Conservation (phyloP, 2,888 invertebrate species). For the Osedax fenrisi region DNA sequence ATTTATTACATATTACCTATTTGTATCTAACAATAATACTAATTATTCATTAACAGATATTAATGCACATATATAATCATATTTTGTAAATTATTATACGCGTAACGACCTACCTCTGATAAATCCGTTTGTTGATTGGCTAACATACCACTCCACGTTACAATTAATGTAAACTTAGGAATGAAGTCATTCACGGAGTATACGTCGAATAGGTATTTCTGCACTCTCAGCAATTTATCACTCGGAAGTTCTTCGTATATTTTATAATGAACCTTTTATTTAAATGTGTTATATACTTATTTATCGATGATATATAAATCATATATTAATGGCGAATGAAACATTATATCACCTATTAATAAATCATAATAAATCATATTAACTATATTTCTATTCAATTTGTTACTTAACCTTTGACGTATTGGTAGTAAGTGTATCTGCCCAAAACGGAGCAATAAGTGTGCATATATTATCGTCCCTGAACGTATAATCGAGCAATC, state of each 20-base stretch:
- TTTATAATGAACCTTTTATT: background rate
- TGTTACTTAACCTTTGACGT: background rate
- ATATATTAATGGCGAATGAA: too few species aligned
- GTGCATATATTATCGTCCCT: background rate
- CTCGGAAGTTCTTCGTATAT: background rate
- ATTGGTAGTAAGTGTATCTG: slow-evolving; percentile 11
- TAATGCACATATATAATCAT: too few species aligned
- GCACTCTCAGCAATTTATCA: background rate
- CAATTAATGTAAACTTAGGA: slow-evolving; percentile 26
- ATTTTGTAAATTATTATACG: too few species aligned
- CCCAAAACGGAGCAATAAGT: slow-evolving; percentile 28
- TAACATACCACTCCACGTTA: slow-evolving; percentile 29
- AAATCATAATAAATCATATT: too few species aligned
- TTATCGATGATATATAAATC: too few species aligned
- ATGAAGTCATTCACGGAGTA: background rate
- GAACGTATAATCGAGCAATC: background rate
- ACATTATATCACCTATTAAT: too few species aligned
- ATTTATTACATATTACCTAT: too few species aligned
- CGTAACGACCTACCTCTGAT: too few species aligned
- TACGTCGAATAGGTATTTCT: background rate
- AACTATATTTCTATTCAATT: too few species aligned
- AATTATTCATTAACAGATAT: too few species aligned
- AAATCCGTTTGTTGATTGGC: slow-evolving; percentile 1
- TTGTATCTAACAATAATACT: too few species aligned
- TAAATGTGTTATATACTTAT: too few species aligned